A percentile compares a stretch with the other conserved stretches of the same genome.
Evolutionary conservation across 2,797 vertebrate genomes (phyloP).

Genomic region (Myotis pilosus): DNA sequence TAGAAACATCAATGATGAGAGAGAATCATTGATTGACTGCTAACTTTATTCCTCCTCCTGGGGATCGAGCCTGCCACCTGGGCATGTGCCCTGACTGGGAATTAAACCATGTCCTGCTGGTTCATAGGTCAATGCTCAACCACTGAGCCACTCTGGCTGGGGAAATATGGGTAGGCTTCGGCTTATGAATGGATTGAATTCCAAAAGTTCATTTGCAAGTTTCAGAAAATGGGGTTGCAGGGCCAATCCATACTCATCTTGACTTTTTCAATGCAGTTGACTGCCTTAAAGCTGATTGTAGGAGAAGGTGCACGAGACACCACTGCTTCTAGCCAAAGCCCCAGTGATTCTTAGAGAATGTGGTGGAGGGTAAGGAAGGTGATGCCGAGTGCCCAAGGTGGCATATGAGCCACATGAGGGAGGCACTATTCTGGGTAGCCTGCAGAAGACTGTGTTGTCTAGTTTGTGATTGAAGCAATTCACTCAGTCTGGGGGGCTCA

Average conservation of each 20-base stretch:
- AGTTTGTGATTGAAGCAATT: too few relatives aligned
- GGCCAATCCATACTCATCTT: rapidly evolving
- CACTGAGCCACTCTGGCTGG: too few relatives aligned
- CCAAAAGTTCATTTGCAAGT: rapidly evolving
- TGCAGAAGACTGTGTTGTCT: too few relatives aligned
- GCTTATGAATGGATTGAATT: too few relatives aligned
- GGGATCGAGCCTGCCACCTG: too few relatives aligned
- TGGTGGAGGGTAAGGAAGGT: too few relatives aligned
- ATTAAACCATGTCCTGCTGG: too few relatives aligned
- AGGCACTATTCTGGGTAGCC: background rate
- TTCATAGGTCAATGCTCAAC: too few relatives aligned
- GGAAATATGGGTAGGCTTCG: background rate
- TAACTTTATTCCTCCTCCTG: too few relatives aligned
- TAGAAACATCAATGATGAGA: too few relatives aligned
- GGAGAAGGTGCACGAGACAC: rapidly evolving
- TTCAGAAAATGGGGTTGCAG: background rate
- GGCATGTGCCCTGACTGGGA: too few relatives aligned
- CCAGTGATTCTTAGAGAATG: rapidly evolving
- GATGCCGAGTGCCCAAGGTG: background rate
- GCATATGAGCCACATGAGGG: rapidly evolving
- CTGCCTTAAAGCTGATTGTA: rapidly evolving
- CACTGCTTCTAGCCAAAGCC: background rate
- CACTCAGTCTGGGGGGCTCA: rapidly evolving
- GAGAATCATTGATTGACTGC: too few relatives aligned
- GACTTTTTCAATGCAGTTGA: rapidly evolving